Evolutionary conservation across 2,888 invertebrate species (phyloP).

Genomic region (Vandiemenella viatica): DNA sequence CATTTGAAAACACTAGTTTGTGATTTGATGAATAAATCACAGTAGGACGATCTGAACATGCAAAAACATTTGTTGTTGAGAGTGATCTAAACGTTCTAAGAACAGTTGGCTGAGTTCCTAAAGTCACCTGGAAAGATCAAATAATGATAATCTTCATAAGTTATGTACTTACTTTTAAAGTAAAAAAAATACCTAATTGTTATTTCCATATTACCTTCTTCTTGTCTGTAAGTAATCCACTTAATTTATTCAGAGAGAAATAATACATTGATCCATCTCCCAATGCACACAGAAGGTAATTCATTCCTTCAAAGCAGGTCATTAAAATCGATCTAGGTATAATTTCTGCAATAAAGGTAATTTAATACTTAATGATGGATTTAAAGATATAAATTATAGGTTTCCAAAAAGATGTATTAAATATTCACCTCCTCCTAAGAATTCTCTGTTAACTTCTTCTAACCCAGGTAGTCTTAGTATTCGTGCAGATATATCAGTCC

Average conservation of each 20-base stretch:
- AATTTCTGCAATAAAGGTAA: conserved; percentile 58
- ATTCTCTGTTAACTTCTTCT: conserved; percentile 68
- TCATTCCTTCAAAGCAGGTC: conserved; percentile 83
- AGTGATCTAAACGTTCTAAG: conserved; percentile 77
- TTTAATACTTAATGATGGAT: too few species aligned
- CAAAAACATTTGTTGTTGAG: conserved; percentile 92
- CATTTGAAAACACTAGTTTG: conserved; percentile 96
- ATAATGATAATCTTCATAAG: not conserved
- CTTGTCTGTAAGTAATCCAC: conserved; percentile 65
- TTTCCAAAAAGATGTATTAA: too few species aligned
- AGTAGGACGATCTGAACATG: conserved; percentile 95
- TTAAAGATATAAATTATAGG: too few species aligned
- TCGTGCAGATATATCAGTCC: conserved; percentile 92
- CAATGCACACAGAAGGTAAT: conserved; percentile 78
- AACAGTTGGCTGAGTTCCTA: conserved; percentile 94
- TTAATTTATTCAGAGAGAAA: conserved; percentile 64
- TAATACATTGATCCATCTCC: conserved; percentile 98
- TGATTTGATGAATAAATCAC: conserved; percentile 99
- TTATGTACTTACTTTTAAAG: not conserved
- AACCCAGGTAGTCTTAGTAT: conserved; percentile 70
- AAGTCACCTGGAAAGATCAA: conserved; percentile 44
- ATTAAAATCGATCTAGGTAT: conserved; percentile 91
- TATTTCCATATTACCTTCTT: conserved; percentile 60
- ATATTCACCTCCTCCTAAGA: conserved; percentile 60
- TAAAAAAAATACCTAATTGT: not conserved